These are phyloP conservation scores for Drosophila trapezifrons DNA, from an alignment of 1,140 invertebrate species.

Conservation along the genomic window DNA sequence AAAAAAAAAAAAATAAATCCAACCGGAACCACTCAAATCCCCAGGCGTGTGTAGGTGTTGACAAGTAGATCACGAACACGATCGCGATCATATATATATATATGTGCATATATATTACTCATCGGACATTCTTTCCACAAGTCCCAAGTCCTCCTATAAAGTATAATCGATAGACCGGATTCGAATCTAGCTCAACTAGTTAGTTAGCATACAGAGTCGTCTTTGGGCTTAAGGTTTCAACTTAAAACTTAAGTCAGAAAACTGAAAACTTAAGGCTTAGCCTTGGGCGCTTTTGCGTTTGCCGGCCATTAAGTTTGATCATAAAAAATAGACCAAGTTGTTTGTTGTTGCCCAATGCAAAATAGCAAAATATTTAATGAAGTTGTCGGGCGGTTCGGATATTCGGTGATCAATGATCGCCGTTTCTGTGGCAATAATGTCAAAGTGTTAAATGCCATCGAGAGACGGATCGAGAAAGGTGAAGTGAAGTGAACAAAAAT, in stretches of 20 bases:
- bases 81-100: constrained; percentile 25
- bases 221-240: constrained; percentile 43
- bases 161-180: constrained; percentile 22
- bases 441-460: constrained; percentile 73
- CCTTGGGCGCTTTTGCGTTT: constrained; percentile 51
- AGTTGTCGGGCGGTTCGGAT: constrained; percentile 35
- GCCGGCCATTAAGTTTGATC: constrained; percentile 45
- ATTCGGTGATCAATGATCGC: constrained; percentile 48
- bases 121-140: constrained; percentile 31
- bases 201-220: constrained; percentile 70
- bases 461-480: constrained; percentile 36
- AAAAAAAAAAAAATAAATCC: background rate
- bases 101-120: constrained; percentile 12
- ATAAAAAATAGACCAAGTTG: constrained; percentile 69
- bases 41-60: constrained; percentile 71
- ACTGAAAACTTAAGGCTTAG: constrained; percentile 29
- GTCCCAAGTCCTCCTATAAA: constrained; percentile 17
- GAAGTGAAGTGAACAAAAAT: constrained; percentile 22
- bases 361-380: constrained; percentile 62
- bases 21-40: constrained; percentile 43
- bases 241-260: constrained; percentile 21
- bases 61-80: constrained; percentile 78
- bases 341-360: constrained; percentile 50
- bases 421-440: constrained; percentile 64
- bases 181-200: constrained; percentile 75